Conservation (phyloP, 2,888 invertebrate genomes). For the Coleophora deauratella region DNA sequence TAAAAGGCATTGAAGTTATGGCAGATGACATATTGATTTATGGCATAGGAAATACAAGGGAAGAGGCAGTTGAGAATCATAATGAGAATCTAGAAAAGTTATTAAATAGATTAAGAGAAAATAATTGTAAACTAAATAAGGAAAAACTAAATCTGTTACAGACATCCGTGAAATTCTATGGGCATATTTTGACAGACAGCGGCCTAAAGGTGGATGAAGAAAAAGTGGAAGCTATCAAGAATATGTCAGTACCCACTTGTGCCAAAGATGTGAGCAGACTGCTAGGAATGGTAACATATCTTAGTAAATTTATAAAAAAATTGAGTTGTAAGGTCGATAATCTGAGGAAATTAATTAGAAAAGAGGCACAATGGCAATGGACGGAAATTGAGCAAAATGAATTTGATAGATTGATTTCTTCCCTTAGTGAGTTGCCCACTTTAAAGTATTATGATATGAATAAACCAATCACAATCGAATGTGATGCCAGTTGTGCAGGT, state of each 20-base stretch:
- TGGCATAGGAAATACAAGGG: not conserved
- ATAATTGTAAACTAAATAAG: conserved; percentile 3
- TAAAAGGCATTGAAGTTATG: conserved; percentile 1
- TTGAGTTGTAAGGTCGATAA: too few species aligned
- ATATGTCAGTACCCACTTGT: not conserved
- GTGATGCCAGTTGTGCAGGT: too few species aligned
- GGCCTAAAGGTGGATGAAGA: not conserved
- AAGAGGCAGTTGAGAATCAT: not conserved
- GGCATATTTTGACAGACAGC: not conserved
- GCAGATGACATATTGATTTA: conserved; percentile 4
- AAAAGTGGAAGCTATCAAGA: not conserved
- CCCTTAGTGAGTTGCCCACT: too few species aligned
- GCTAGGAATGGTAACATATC: conserved; percentile 2
- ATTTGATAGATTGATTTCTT: too few species aligned
- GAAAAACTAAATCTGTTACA: not conserved
- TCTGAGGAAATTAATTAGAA: too few species aligned
- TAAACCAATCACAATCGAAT: not conserved
- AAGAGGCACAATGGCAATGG: too few species aligned
- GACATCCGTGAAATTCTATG: not conserved
- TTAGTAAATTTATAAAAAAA: conserved; percentile 1
- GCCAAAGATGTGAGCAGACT: not conserved
- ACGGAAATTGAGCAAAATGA: too few species aligned
- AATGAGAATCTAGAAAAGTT: conserved; percentile 1
- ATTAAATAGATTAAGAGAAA: not conserved
- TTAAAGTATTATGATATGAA: too few species aligned